Percentiles rank a stretch among this genome's conserved stretches.
These are phyloP conservation scores for Tauraco erythrolophus DNA, from an alignment of 2,113 vertebrate genomes.

Conservation along the genomic window DNA sequence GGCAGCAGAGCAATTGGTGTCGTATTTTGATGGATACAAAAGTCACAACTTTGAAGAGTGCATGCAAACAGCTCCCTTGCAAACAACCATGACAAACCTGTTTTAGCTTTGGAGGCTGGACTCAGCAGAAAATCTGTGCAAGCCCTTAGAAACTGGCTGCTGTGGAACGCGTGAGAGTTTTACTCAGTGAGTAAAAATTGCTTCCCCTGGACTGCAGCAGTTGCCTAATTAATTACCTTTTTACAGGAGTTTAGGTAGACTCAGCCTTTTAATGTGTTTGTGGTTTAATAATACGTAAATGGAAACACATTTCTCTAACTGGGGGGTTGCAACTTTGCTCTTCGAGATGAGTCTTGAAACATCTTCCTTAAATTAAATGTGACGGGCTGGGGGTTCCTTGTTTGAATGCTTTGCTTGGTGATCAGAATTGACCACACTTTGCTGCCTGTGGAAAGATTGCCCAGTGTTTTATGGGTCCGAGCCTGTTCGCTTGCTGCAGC, in stretches of 20 bases:
- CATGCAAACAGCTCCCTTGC: not conserved
- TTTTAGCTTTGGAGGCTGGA: not conserved
- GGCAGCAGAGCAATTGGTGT: not conserved
- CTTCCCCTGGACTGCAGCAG: not conserved
- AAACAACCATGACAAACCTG: not conserved
- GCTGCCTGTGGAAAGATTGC: not conserved
- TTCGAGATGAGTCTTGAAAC: not conserved
- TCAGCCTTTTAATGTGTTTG: accelerated
- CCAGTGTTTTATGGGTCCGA: not conserved
- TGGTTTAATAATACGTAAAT: not conserved
- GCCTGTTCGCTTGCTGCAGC: not conserved
- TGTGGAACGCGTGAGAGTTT: not conserved
- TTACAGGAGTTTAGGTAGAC: not conserved
- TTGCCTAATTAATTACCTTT: not conserved
- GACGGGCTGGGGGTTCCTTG: not conserved
- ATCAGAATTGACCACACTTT: not conserved
- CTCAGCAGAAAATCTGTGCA: not conserved
- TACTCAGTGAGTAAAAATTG: not conserved
- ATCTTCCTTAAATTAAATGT: not conserved
- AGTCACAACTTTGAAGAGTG: accelerated
- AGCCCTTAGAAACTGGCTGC: not conserved
- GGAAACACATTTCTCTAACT: not conserved
- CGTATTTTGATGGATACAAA: not conserved
- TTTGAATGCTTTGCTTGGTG: not conserved
- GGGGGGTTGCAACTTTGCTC: not conserved